These are phyloP conservation scores for Hirtodrosophila confusa DNA, from an alignment of 2,888 invertebrate species.

Conservation along the genomic window DNA sequence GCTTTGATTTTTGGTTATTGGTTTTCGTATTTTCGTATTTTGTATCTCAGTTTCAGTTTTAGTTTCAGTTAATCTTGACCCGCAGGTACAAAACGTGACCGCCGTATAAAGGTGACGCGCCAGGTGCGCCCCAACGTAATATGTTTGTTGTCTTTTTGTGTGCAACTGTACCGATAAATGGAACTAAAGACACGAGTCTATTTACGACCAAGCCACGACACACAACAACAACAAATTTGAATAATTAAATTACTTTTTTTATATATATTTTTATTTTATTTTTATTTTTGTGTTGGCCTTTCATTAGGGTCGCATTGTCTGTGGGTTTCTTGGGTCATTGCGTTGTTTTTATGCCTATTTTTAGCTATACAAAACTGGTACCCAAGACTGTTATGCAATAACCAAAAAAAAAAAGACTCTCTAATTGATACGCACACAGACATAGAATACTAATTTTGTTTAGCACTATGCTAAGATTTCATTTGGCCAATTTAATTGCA, in stretches of 20 bases:
- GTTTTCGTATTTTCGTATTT: slow-evolving; percentile 6
- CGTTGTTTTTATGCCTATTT: slow-evolving; percentile 28
- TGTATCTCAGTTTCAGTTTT: slow-evolving; percentile 15
- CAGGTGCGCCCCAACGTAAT: background rate
- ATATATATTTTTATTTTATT: slow-evolving; percentile 23
- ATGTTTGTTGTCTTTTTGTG: background rate
- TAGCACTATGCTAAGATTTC: slow-evolving; percentile 40
- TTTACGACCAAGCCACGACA: slow-evolving; percentile 30
- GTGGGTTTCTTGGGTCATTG: slow-evolving; percentile 1
- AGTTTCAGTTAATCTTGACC: slow-evolving; percentile 60
- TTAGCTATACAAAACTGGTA: slow-evolving; percentile 23
- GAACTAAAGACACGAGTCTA: slow-evolving; percentile 29
- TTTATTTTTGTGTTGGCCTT: slow-evolving; percentile 12
- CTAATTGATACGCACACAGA: slow-evolving; percentile 11
- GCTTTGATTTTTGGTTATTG: slow-evolving; percentile 17
- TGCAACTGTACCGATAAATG: slow-evolving; percentile 12
- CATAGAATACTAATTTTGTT: slow-evolving; percentile 3
- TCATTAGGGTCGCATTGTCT: slow-evolving; percentile 32
- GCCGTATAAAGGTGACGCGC: slow-evolving; percentile 10
- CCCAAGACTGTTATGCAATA: slow-evolving; percentile 32
- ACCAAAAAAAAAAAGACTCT: slow-evolving; percentile 2
- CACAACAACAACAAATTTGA: slow-evolving; percentile 34
- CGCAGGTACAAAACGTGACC: slow-evolving; percentile 58
- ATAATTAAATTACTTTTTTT: slow-evolving; percentile 62
- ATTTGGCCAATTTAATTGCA: slow-evolving; percentile 26